Conservation (phyloP, 1,140 invertebrate species). For the Drosophila asahinai region DNA sequence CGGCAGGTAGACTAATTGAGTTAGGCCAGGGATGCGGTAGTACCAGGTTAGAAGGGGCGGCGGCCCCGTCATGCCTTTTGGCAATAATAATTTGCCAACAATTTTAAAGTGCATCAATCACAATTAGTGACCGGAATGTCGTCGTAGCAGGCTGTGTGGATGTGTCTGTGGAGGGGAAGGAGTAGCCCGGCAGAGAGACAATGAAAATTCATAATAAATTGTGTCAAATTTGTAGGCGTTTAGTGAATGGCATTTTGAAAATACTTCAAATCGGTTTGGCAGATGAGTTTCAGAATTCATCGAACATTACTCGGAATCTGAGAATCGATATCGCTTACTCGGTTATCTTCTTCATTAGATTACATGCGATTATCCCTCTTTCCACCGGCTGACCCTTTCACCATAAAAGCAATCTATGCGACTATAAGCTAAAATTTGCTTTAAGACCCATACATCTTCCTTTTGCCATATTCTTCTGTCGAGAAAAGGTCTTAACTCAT, state of each 20-base stretch:
- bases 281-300: conserved; percentile 3
- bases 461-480: not conserved
- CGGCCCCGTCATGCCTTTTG: conserved; percentile 52
- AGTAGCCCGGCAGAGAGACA: conserved; percentile 16
- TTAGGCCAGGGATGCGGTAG: conserved; percentile 45
- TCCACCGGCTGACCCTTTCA: not conserved
- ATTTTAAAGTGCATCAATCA: conserved; percentile 83
- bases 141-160: conserved; percentile 15
- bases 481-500: conserved; percentile 14
- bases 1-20: conserved; percentile 77
- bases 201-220: conserved; percentile 55
- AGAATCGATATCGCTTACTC: conserved; percentile 1
- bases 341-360: conserved; percentile 31
- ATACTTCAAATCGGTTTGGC: conserved; percentile 6
- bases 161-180: conserved; percentile 7
- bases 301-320: not conserved
- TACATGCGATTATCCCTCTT: conserved; percentile 15
- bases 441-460: conserved; percentile 45
- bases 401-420: conserved; percentile 7
- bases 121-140: conserved; percentile 74
- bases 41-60: not conserved
- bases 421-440: conserved; percentile 12
- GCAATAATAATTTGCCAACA: conserved; percentile 80
- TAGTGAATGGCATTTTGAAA: conserved; percentile 36
- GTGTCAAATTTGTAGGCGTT: conserved; percentile 57